These are phyloP conservation scores for Vidua macroura DNA, from an alignment of 2,113 vertebrate species.

Conservation along the genomic window DNA sequence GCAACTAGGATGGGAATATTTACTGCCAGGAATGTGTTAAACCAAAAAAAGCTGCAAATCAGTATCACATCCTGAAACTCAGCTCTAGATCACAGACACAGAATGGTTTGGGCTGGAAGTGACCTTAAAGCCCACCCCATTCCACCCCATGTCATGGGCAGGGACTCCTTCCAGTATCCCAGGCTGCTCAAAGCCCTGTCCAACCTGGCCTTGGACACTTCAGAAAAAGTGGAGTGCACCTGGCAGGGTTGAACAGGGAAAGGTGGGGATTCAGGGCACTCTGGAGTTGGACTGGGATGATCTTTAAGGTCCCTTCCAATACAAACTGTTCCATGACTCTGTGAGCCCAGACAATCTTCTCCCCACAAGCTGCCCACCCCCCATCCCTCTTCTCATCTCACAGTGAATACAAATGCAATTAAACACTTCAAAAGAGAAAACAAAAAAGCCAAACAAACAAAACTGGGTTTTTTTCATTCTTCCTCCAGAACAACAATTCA, in stretches of 20 bases:
- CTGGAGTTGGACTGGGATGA: neutral
- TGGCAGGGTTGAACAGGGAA: rapidly evolving
- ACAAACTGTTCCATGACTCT: neutral
- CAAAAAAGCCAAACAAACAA: neutral
- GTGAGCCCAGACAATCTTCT: neutral
- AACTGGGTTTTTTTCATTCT: neutral
- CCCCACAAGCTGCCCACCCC: neutral
- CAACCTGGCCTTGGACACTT: neutral
- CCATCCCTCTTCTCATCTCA: neutral
- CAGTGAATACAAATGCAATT: neutral
- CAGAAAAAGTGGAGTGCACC: neutral
- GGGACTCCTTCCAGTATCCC: neutral
- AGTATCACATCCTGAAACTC: neutral
- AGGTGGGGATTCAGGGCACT: neutral
- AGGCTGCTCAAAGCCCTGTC: neutral
- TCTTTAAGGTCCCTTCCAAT: neutral
- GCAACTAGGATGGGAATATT: neutral
- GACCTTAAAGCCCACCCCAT: neutral
- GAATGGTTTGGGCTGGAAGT: neutral
- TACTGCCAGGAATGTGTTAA: neutral
- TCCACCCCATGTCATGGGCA: neutral
- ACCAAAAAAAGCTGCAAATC: neutral
- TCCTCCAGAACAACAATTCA: neutral
- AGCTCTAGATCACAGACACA: neutral
- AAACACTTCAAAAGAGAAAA: neutral